Evolutionary conservation across 2,797 vertebrate species (phyloP), one percentile per base, ranked within the genome.

Genomic region (Scolopax rusticola): DNA sequence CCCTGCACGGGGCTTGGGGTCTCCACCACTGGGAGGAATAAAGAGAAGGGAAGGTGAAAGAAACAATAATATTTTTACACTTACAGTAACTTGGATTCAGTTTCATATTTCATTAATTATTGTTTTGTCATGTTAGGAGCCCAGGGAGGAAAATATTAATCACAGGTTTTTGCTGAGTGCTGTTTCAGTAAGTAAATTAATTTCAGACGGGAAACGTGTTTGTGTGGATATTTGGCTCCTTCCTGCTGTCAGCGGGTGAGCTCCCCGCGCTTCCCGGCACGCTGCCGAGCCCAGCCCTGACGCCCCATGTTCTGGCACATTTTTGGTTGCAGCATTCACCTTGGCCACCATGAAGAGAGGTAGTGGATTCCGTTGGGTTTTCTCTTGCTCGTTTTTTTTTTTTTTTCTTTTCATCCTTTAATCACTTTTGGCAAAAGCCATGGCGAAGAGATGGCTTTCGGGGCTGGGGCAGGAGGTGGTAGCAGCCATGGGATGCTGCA

Each of bases 171-270:
- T 87, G 67, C 96, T 94, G 69, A 96, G 56, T 64, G 57, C 63
- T 95, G 33, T 79, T 90, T 90, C 95, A 96, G 88, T 93, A 87
- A 97, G 92, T 89, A 96, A 97, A 97, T 94, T 92, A 87, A 97
- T 93, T 96, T 89, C 88, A 68, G 92, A 70, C 19, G 19, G 41
- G 64, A 95, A 84, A 40, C 65, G 93, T 84, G 27, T 50, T 67
- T 80, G 91, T 56, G 69, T 77, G 70, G 73, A 53, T 84, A 67
- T 83, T 71, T 60, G 77, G 84, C 93, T 96, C 51, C 27, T 85
- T 91, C 91, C 84, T 21, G 0, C 60, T 54, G 92, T 14, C 5
- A 0, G 76, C 73, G 9, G 61, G 38, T 1, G 9, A 88, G 75
- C 68, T 70, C 8, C 0, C 43, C 0, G 0, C 9, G 68, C 45